Conservation (phyloP, 2,797 vertebrate species). For the Intellagama lesueurii region DNA sequence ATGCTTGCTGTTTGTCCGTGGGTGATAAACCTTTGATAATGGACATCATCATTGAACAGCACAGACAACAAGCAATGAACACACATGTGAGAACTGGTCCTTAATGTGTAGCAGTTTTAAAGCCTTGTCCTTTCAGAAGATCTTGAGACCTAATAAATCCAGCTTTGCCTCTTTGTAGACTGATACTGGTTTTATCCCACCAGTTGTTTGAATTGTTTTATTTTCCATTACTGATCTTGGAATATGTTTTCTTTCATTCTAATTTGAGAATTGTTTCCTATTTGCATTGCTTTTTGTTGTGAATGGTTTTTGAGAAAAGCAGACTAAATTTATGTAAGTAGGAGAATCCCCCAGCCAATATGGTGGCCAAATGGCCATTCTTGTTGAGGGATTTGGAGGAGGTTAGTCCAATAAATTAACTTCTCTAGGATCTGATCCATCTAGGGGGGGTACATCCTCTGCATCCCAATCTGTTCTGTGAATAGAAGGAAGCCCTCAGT, state of each 20-base stretch:
- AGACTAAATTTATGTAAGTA: background rate
- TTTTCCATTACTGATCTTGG: background rate
- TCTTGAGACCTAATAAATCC: background rate
- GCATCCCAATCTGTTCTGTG: background rate
- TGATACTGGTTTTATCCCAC: background rate
- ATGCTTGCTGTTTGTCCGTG: background rate
- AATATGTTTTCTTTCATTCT: background rate
- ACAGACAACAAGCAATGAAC: background rate
- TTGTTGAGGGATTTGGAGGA: background rate
- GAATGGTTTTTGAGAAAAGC: background rate
- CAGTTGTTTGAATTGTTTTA: background rate
- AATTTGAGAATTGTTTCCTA: background rate
- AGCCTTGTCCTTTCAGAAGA: background rate
- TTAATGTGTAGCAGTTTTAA: background rate
- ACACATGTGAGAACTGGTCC: background rate
- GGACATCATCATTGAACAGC: background rate
- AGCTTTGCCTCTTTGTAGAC: background rate
- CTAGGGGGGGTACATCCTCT: background rate
- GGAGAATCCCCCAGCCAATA: background rate
- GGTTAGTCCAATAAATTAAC: background rate
- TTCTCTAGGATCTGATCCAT: background rate
- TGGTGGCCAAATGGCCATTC: no score
- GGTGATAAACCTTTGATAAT: constrained; percentile 5
- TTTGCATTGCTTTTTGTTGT: background rate
- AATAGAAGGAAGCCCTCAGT: background rate